Evolutionary conservation across 2,797 vertebrate genomes (phyloP).

Genomic region (Dipus sagitta): DNA sequence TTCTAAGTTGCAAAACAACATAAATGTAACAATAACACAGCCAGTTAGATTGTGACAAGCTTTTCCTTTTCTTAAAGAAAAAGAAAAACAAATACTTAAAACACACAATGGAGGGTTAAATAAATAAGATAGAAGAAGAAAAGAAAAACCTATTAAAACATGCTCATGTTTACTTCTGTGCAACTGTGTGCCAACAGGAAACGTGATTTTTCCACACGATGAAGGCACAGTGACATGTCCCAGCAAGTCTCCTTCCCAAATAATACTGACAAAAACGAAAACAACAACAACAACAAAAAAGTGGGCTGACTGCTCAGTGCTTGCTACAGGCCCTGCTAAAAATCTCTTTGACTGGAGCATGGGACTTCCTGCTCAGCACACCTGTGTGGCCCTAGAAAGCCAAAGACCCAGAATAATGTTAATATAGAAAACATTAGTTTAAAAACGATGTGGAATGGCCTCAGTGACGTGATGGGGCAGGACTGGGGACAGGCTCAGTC

Average conservation of each 20-base stretch:
- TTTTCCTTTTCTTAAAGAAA: constrained; percentile 76
- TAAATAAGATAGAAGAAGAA: constrained; percentile 87
- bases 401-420: constrained; percentile 86
- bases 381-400: constrained; percentile 82
- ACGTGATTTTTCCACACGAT: constrained; percentile 83
- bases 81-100: constrained; percentile 82
- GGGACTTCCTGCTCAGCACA: constrained; percentile 85
- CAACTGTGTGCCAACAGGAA: constrained; percentile 87
- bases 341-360: constrained; percentile 80
- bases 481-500: constrained; percentile 86
- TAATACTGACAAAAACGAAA: constrained; percentile 89
- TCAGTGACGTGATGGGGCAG: constrained; percentile 82
- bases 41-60: constrained; percentile 82
- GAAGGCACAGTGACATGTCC: constrained; percentile 72
- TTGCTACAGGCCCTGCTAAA: constrained; percentile 84
- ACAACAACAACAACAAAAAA: constrained; percentile 76
- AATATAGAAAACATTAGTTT: constrained; percentile 90
- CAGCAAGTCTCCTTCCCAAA: constrained; percentile 85
- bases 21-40: constrained; percentile 84
- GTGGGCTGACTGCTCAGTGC: constrained; percentile 81
- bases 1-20: constrained; percentile 85
- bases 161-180: constrained; percentile 86
- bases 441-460: constrained; percentile 88
- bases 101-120: constrained; percentile 88
- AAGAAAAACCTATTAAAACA: constrained; percentile 86